Evolutionary conservation across 2,113 vertebrate species (phyloP), one percentile per base, ranked within the genome.

Genomic region (Myocastor coypus): DNA sequence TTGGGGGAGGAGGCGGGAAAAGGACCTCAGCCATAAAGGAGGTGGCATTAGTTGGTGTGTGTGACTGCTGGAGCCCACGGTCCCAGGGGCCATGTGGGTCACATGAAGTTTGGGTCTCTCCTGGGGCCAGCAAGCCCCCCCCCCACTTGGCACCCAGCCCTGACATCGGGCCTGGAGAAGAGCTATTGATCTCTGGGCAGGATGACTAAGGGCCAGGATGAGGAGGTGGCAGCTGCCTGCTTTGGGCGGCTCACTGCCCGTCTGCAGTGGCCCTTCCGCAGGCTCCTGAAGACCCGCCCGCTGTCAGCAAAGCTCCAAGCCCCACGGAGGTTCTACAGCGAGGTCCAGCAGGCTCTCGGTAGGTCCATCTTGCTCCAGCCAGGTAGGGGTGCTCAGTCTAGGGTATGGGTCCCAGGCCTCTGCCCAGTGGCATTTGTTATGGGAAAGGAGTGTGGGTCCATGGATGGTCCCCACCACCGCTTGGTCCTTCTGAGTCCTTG

Each of bases 181-280:
- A 77, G 66, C 98, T 83, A 57, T 63, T 10, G 66, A 42, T 66
- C 92, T 40, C 55, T 55, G 37, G 73, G 16, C 0, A 12, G 97
- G 95, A 98, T 98, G 98, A 92, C 95, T 0, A 98, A 98, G 1
- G 98, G 84, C 98, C 96, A 30, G 97, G 97, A 91, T 69, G 96
- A 94, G 88, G 96, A 19, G 5, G 97, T 78, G 81, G 98, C 96
- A 8, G 97, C 98, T 0, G 92, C 99, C 83, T 99, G 99, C 97
- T 99, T 99, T 5, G 98, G 99, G 32, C 98, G 99, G 0, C 94
- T 99, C 40, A 98, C 99, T 0, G 98, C 98, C 89, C 98, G 98
- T 92, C 98, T 99, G 92, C 99, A 98, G 42, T 98, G 98, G 89
- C 97, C 99, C 94, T 99, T 99, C 94, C 96, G 98, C 88, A 99